Evolutionary conservation across 1,140 invertebrate genomes (phyloP), one percentile per base, ranked within the genome.

Genomic region (Papilio aristodemus): DNA sequence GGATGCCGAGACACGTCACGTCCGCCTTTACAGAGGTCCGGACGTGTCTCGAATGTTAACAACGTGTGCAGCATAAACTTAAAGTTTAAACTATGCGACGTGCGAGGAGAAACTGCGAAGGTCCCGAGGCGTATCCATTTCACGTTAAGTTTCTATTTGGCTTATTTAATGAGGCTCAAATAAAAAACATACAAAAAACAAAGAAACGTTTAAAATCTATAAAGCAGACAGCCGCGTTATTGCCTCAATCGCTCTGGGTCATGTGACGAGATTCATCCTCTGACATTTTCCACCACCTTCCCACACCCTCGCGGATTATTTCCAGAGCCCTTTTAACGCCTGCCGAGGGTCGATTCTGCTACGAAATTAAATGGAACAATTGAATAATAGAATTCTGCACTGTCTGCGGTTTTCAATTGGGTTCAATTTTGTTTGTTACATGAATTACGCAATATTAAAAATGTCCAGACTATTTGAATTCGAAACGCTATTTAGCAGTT

Each of bases 251-350:
- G 77, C 82, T 79, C 54, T 67, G 67, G 77, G 80, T 74, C 69
- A 69, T 64, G 39, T 37, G 73, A 57, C 67, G 69, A 75, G 75
- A 78, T 81, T 79, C 78, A 77, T 78, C 66, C 73, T 59, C 39
- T 77, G 68, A 70, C 71, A 75, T 75, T 78, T 75, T 76, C 74
- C 73, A 72, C 74, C 79, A 76, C 79, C 78, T 77, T 77, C 76
- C 75, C 80, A 82, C 81, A 82, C 81, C 57, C 67, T 69, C 71
- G 72, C 22, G 41, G 41, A 66, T 66, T 66, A 66, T 43, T 71
- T 79, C 77, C 62, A 75, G 71, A 76, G 76, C 79, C 80, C 80
- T 82, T 84, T 83, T 84, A 81, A 80, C 83, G 81, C 86, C 80
- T 82, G 72, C 69, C 71, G 76, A 76, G 81, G 75, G 73, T 77